Base-by-base conservation (phyloP, 2,797 vertebrate genomes). In the Tragopan temminckii region DNA sequence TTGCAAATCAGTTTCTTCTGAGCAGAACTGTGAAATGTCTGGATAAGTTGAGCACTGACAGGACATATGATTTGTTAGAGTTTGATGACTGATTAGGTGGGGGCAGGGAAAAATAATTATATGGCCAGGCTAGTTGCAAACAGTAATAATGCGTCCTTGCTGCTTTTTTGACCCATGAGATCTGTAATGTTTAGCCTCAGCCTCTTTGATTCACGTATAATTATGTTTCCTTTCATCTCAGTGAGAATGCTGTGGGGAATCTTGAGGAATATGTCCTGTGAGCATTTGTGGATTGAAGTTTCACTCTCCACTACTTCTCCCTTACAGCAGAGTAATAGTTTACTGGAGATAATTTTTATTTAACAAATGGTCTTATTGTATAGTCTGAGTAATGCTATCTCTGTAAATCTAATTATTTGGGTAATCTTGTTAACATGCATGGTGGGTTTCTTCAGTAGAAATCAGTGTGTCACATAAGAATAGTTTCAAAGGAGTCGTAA, bases 401-500 rank as follows among this genome's bases (percentile, higher is more conserved):
- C 50, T 79, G 11, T 14, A 52, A 36, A 31, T 42, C 24, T 2
- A 95, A 57, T 0, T 0, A 52, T 70, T 69, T 33, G n/a, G 27
- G 12, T 38, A 71, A 63, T 94, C 27, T 29, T 50, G 27, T 82
- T 94, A 85, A 87, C 68, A 69, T 55, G 48, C 7, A 23, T 31
- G 48, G 62, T 83, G n/a, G 76, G 11, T 24, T 89, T 23, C n/a
- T 75, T 93, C 48, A 62, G 35, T 12, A 74, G 53, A 58, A 83
- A 74, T 69, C 2, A 16, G 36, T 18, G 21, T 69, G 13, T 70
- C n/a, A 23, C 17, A 33, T 5, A 42, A 43, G 52, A 80, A 19
- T 72, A 68, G 43, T 67, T 86, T 64, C 59, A 66, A 57, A 88
- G 74, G 80, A 91, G n/a, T 82, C 62, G 76, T 83, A 85, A 87